Percentiles rank a stretch among this genome's conserved stretches.
Conservation (phyloP, 1,140 invertebrate species). For the Drosophila nannoptera region DNA sequence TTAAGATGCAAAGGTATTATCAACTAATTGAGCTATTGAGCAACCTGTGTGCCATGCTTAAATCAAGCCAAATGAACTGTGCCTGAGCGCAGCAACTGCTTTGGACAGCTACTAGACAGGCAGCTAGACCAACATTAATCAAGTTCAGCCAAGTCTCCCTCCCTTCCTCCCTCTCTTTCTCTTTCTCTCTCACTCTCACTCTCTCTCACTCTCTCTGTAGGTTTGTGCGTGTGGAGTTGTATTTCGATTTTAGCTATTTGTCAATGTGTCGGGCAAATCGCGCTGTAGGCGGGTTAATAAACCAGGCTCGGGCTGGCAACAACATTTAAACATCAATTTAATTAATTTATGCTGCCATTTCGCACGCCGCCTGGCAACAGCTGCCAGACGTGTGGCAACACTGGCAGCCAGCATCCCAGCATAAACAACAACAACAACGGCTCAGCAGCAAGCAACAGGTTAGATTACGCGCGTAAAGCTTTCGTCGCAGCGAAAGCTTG, state of each 20-base stretch:
- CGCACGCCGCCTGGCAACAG: conserved; percentile 55
- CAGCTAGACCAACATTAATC: conserved; percentile 55
- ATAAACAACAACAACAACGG: background rate
- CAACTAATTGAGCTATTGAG: conserved; percentile 7
- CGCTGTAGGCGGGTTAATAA: conserved; percentile 39
- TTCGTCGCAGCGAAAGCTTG: conserved; percentile 18
- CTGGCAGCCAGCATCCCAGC: conserved; percentile 39
- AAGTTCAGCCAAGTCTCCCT: conserved; percentile 44
- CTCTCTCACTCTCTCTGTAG: background rate
- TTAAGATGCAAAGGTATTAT: background rate
- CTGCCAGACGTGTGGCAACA: conserved; percentile 45
- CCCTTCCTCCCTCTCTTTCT: background rate
- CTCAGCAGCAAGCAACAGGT: conserved; percentile 55
- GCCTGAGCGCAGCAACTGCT: conserved; percentile 15
- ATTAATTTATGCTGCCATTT: conserved; percentile 69
- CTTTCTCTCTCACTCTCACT: background rate
- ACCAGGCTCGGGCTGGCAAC: conserved; percentile 32
- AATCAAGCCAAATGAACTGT: conserved; percentile 26
- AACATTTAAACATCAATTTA: conserved; percentile 68
- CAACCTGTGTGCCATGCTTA: conserved; percentile 8
- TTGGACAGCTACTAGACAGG: conserved; percentile 29
- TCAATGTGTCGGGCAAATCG: conserved; percentile 62
- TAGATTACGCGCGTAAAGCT: conserved; percentile 49
- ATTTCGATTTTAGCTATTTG: conserved; percentile 51
- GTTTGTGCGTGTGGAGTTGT: background rate